Evolutionary conservation across 2,113 vertebrate species (phyloP), one percentile per base, ranked within the genome.

Genomic region (Cettia cetti): DNA sequence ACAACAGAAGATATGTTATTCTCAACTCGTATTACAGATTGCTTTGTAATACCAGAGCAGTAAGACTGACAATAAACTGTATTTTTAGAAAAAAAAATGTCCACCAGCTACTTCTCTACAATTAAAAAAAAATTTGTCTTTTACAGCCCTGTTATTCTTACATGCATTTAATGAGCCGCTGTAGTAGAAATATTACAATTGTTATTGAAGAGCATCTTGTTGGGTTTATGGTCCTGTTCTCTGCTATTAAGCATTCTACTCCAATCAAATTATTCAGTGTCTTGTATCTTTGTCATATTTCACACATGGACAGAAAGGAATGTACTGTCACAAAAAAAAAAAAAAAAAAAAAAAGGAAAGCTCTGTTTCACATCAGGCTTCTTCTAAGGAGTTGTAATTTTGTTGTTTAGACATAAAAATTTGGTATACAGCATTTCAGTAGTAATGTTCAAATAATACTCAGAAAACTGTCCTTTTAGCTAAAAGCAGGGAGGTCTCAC

Each of bases 51-150:
- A 56, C 68, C 54, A 93, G 60, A 53, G 76, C 59, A 82, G 12
- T 27, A 53, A 87, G 54, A 76, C 21, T 89, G 42, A 12, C 30
- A 14, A 11, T 45, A 14, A 95, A 94, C 9, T 28, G 79, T 13
- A 44, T 44, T 89, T 56, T 75, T 54, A 60, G 72, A 37, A 87
- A 79, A 56, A 57, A 4, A 33, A 33, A 33, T 7, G 1, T 49
- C 47, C 39, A 74, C 20, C 23, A 60, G 79, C 35, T 69, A 54
- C 64, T 85, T 59, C 35, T 50, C 49, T 70, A 40, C 76, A 94
- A 90, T 94, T 96, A n/a, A n/a, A 82, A 96, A 75, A 37, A 60
- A 57, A 66, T 95, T 71, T 95, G 91, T 49, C 47, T 93, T 91
- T 72, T 75, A 86, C 20, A 66, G 37, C 27, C 61, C 49, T 72